Percentiles rank a stretch among this genome's conserved stretches.
phyloP scores from a whole-genome alignment of 2,888 invertebrate genomes.

The Dynastes hyllus region DNA sequence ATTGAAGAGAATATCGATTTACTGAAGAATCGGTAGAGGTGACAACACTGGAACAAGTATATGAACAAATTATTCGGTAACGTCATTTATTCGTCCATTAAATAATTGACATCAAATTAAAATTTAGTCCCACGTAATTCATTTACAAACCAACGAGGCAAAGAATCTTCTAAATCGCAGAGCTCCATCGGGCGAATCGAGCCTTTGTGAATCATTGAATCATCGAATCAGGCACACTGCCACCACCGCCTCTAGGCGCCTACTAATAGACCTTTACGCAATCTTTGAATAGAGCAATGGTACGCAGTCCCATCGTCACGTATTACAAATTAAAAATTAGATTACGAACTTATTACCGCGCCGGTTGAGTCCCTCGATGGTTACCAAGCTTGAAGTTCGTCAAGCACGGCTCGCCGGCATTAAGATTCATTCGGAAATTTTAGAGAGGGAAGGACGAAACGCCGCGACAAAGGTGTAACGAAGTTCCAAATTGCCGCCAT shows the following conservation, averaged over 20 bases:
- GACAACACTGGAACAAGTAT: background rate
- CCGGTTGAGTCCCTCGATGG: constrained; percentile 55
- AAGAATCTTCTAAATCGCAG: constrained; percentile 3
- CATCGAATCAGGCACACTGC: constrained; percentile 24
- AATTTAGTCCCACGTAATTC: constrained; percentile 32
- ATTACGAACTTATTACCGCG: constrained; percentile 64
- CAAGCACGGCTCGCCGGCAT: background rate
- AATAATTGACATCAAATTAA: constrained; percentile 41
- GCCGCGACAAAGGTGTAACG: constrained; percentile 63
- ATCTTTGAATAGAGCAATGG: constrained; percentile 2
- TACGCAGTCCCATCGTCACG: constrained; percentile 21
- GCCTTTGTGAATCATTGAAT: constrained; percentile 33
- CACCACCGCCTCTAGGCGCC: constrained; percentile 12
- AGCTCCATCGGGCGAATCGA: constrained; percentile 11
- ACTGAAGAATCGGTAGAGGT: too few relatives aligned
- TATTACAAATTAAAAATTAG: constrained; percentile 59
- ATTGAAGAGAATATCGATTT: too few relatives aligned
- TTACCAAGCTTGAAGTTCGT: background rate
- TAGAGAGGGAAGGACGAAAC: background rate
- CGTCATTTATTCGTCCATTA: constrained; percentile 11
- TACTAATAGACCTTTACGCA: constrained; percentile 37
- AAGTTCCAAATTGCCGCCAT: constrained; percentile 67
- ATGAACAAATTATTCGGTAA: constrained; percentile 24
- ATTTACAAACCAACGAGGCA: constrained; percentile 24
- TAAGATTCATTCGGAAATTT: constrained; percentile 36